These are phyloP conservation scores for Nymphalis polychloros DNA, from an alignment of 2,888 invertebrate species.

Conservation along the genomic window DNA sequence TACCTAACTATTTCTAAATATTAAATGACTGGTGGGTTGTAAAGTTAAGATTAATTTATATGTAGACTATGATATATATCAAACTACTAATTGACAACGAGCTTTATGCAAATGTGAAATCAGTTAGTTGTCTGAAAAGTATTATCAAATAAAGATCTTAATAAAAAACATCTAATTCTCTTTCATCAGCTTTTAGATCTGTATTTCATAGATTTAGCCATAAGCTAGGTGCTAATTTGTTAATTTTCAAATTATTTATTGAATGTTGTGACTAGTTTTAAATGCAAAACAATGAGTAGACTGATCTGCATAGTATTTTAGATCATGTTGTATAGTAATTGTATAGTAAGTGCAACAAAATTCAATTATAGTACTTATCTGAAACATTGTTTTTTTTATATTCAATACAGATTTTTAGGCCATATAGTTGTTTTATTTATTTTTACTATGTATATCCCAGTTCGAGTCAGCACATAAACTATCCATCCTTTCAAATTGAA, in stretches of 20 bases:
- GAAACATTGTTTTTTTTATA: slow-evolving; percentile 10
- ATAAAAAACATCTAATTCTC: background rate
- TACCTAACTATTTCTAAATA: slow-evolving; percentile 18
- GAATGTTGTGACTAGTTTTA: slow-evolving; percentile 39
- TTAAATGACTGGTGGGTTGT: background rate
- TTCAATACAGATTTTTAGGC: slow-evolving; percentile 26
- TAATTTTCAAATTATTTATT: slow-evolving; percentile 39
- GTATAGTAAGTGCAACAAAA: background rate
- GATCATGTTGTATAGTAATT: background rate
- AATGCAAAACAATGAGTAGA: slow-evolving; percentile 29
- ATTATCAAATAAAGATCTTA: too few relatives aligned
- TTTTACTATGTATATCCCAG: background rate
- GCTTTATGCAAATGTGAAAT: too few relatives aligned
- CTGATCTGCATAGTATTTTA: slow-evolving; percentile 34
- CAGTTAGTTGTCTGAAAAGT: too few relatives aligned
- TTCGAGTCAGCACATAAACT: background rate
- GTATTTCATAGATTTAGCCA: slow-evolving; percentile 4
- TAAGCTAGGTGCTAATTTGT: slow-evolving; percentile 30
- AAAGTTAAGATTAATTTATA: background rate
- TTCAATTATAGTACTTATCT: slow-evolving; percentile 8
- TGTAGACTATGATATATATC: too few relatives aligned
- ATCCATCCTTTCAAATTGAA: background rate
- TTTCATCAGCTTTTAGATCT: slow-evolving; percentile 3
- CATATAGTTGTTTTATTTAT: slow-evolving; percentile 19
- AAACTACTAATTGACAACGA: too few relatives aligned